Evolutionary conservation across 2,888 invertebrate genomes (phyloP), one percentile per base, ranked within the genome.

Genomic region (Dasypolia templi): DNA sequence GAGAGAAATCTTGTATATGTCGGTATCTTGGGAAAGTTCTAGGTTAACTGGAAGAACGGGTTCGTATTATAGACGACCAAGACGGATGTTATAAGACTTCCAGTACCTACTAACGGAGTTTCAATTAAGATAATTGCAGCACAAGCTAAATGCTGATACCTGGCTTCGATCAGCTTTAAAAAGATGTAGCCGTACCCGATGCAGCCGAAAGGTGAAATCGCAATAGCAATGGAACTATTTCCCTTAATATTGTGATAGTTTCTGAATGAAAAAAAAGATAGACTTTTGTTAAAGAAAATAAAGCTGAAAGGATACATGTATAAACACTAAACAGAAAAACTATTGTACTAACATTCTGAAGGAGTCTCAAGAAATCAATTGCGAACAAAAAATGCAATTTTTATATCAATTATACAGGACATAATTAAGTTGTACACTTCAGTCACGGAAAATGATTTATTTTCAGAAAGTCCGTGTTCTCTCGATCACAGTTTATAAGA

Each of bases 361-460:
- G 17, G 0, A 35, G 22, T 35, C 64, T 62, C 42, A 71, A 71
- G 61, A 51, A 69, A 73, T 46, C 46, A 3, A 70, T 53, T 39
- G 4, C 12, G 11, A 65, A 26, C 26, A 75, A 62, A 71, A 62
- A 68, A 9, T 12, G 17, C 58, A 59, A 58, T 71, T 65, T 42
- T 62, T 62, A 46, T 67, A 62, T 84, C 61, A 84, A 80, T 81
- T 75, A n/a, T n/a, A 68, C 46, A 65, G 26, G 17, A 42, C 32
- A 39, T 53, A 80, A 84, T 84, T 80, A 51, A 74, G 32, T 56
- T 68, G 64, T 56, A 59, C 39, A 56, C 53, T 62, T 65, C 73
- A 42, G 32, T 70, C 46, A 12, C 56, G 46, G 22, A 67, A 80
- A 80, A 75, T 62, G 42, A 75, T 80, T 81, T 80, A 75, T 75